phyloP scores from a whole-genome alignment of 2,113 vertebrate genomes.

The Dicerorhinus sumatrensis region DNA sequence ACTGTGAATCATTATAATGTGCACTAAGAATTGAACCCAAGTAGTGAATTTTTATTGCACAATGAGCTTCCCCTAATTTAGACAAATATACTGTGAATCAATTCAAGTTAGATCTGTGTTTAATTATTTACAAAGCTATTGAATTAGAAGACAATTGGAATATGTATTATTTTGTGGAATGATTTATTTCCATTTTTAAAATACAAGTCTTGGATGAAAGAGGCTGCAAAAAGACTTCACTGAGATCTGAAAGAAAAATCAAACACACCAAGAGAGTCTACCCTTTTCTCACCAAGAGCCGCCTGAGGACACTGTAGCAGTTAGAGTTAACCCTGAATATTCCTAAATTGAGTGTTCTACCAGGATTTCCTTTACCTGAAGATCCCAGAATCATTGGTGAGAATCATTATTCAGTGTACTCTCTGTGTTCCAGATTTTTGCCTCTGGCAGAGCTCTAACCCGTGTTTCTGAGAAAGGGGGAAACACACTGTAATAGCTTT shows the following conservation, averaged over 20 bases:
- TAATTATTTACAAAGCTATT: conserved; percentile 58
- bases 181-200: conserved; percentile 35
- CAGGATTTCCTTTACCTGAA: background rate
- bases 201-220: background rate
- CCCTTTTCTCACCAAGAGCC: background rate
- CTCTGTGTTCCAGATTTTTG: background rate
- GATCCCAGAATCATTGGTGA: background rate
- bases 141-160: conserved; percentile 6
- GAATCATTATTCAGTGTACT: background rate
- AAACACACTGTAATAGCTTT: conserved; percentile 16
- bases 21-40: conserved; percentile 24
- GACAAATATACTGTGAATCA: conserved; percentile 37
- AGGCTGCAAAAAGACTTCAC: background rate
- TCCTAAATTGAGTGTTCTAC: background rate
- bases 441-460: background rate
- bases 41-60: conserved; percentile 34
- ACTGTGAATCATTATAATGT: conserved; percentile 12
- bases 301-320: fast-evolving
- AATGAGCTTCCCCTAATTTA: conserved; percentile 23
- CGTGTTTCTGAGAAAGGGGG: conserved; percentile 12
- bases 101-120: conserved; percentile 35
- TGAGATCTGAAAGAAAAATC: background rate
- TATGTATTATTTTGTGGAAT: conserved; percentile 21
- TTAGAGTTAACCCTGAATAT: background rate
- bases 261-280: background rate